Percentiles rank a stretch among this genome's conserved stretches.
These are phyloP conservation scores for Dendrocopos noguchii DNA, from an alignment of 2,113 vertebrate species.

Conservation along the genomic window DNA sequence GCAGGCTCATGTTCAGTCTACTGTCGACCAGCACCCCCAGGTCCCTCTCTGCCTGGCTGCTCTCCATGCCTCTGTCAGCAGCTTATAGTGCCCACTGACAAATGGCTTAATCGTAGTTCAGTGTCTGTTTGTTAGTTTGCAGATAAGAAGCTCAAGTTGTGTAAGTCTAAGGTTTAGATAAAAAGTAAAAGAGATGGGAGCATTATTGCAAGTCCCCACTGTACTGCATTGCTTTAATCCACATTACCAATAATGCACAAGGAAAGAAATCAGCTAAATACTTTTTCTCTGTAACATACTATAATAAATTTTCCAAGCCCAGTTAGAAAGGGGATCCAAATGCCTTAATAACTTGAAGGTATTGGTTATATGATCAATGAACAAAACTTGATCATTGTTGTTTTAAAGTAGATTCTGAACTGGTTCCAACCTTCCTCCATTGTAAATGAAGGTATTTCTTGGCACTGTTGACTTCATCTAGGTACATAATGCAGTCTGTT, in stretches of 20 bases:
- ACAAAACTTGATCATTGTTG: neutral
- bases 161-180: too few relatives aligned
- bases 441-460: neutral
- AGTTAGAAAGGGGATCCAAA: neutral
- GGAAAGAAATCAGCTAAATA: too few relatives aligned
- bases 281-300: neutral
- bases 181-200: neutral
- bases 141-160: neutral
- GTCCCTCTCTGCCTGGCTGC: too few relatives aligned
- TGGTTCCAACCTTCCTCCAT: neutral
- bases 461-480: neutral
- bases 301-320: neutral
- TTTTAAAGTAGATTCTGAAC: neutral
- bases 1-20: too few relatives aligned
- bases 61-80: neutral
- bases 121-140: neutral
- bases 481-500: neutral
- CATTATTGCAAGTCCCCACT: neutral
- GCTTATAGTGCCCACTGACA: neutral
- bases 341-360: neutral
- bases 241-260: neutral
- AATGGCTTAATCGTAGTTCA: neutral
- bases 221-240: neutral
- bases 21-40: too few relatives aligned
- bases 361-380: neutral